phyloP scores from a whole-genome alignment of 1,140 invertebrate genomes.

The Tetranychus urticae region DNA sequence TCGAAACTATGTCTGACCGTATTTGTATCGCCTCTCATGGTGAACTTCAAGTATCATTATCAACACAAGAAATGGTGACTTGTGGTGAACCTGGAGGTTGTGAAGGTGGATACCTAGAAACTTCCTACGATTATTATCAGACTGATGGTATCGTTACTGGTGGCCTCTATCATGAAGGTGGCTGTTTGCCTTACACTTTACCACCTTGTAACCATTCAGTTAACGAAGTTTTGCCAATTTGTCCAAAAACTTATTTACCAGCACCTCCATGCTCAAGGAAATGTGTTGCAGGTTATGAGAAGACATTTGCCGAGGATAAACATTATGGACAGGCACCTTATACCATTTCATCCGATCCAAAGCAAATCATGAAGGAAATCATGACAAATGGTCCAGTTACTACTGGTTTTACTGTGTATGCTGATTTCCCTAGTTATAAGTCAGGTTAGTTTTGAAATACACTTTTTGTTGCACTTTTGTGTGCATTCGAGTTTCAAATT shows the following conservation, averaged over 20 bases:
- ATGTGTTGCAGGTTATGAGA: constrained; percentile 36
- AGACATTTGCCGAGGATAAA: constrained; percentile 45
- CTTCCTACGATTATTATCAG: constrained; percentile 23
- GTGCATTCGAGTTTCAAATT: too few species aligned
- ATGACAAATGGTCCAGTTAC: constrained; percentile 75
- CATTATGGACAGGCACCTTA: constrained; percentile 45
- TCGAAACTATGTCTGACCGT: constrained; percentile 27
- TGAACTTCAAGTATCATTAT: constrained; percentile 18
- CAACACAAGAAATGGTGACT: constrained; percentile 25
- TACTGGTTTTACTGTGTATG: constrained; percentile 66
- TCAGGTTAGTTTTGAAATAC: constrained; percentile 25
- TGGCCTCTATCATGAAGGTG: constrained; percentile 40
- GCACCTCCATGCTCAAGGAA: constrained; percentile 51
- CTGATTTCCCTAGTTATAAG: constrained; percentile 65
- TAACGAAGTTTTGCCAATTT: constrained; percentile 44
- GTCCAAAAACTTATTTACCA: constrained; percentile 11
- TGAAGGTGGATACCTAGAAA: constrained; percentile 22
- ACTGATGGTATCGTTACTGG: constrained; percentile 43
- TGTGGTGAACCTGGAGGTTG: constrained; percentile 37
- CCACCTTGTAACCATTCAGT: constrained; percentile 69
- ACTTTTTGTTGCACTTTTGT: too few species aligned
- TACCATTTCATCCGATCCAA: constrained; percentile 31
- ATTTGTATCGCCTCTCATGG: constrained; percentile 35
- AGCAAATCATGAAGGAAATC: constrained; percentile 58
- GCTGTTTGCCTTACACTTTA: constrained; percentile 59